phyloP scores from a whole-genome alignment of 2,888 invertebrate genomes.

The Rhimphoctona megacephalus region DNA sequence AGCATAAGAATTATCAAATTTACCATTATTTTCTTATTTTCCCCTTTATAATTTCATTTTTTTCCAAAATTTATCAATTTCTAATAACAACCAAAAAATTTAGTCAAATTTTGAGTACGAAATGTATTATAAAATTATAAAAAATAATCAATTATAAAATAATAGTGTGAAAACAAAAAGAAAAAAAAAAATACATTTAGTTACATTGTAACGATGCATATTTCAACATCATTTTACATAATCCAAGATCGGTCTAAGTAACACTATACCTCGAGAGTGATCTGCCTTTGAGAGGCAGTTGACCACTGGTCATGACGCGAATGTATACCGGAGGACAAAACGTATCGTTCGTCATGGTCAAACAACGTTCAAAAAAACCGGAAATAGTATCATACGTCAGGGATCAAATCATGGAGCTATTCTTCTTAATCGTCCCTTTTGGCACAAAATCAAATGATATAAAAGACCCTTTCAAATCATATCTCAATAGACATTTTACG shows the following conservation, averaged over 20 bases:
- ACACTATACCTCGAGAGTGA: conserved; percentile 37
- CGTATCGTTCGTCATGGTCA: conserved; percentile 42
- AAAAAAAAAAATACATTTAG: neutral
- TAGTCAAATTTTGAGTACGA: too few species aligned
- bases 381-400: conserved; percentile 31
- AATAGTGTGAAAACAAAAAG: neutral
- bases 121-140: neutral
- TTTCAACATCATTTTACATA: conserved; percentile 45
- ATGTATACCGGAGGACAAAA: conserved; percentile 43
- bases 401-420: conserved; percentile 17
- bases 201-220: neutral
- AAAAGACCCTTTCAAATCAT: neutral
- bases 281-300: conserved; percentile 48
- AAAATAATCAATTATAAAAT: neutral
- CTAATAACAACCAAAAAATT: neutral
- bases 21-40: neutral
- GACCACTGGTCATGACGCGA: conserved; percentile 45
- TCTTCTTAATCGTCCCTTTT: neutral
- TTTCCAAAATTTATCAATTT: neutral
- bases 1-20: neutral
- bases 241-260: conserved; percentile 52
- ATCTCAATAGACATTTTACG: neutral
- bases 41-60: neutral
- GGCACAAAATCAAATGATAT: neutral
- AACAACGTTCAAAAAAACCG: conserved; percentile 38